Base-by-base conservation (phyloP, 2,113 vertebrate genomes). In the Muscicapa adusta region DNA sequence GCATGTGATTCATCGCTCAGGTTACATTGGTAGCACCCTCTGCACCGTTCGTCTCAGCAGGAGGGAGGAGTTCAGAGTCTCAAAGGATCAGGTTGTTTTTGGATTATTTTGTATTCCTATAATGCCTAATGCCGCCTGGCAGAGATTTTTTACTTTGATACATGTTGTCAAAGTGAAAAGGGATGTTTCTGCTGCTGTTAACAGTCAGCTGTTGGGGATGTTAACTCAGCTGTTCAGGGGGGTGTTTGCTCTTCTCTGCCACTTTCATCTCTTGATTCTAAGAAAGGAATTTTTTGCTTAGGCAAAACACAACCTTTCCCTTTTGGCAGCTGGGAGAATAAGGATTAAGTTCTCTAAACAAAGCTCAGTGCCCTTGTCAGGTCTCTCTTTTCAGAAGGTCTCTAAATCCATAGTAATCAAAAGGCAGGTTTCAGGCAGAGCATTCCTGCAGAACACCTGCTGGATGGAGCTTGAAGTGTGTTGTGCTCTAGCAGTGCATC, bases 301-400 rank as follows among this genome's bases (percentile, higher is more conserved):
- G 91, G 82, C 56, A 90, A 94, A 97, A 92, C 96, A 95, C 60
- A 83, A 88, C 28, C 91, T 77, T 84, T 93, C 95, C 91, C 91
- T 91, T 87, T 97, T 92, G 94, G 95, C 97, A 98, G 98, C 97
- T 97, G 97, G 96, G 97, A 98, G 97, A 96, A 98, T 94, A 96
- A 97, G 97, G 98, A 98, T 98, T 97, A 94, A 73, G 86, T 98
- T 98, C 94, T 97, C 78, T 94, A 98, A 98, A 98, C 98, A 98
- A 96, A 98, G 97, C 77, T 97, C 89, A 95, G 96, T 82, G 83
- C 97, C 89, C 78, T 79, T 79, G 95, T 97, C 97, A 98, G 96
- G 97, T 97, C 97, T 98, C 84, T 87, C 77, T 91, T 93, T 96
- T 95, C 89, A 93, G 79, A 72, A 67, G 18, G 56, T 73, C 95